Evolutionary conservation across 2,888 invertebrate species (phyloP), one percentile per base, ranked within the genome.

Genomic region (Iphiclides podalirius): DNA sequence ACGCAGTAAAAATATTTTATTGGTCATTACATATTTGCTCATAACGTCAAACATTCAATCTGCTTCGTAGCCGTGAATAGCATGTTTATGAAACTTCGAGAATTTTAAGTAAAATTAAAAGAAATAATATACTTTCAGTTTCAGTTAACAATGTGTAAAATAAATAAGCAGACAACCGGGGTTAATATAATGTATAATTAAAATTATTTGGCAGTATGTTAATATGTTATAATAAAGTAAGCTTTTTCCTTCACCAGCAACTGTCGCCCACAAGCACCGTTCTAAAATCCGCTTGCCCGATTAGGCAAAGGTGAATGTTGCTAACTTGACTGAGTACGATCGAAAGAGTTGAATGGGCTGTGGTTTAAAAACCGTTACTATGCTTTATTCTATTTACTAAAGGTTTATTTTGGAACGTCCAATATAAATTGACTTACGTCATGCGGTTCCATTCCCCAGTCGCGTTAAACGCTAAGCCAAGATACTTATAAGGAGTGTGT

Each of bases 261-360:
- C 59, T 66, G 67, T 78, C 80, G 85, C 86, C 86, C 82, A 86
- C 87, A 66, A 65, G 61, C 58, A 70, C 77, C 79, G 73, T 79
- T 86, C 82, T 85, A 82, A 87, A 86, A 86, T 86, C 85, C 83
- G 84, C 79, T 79, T 85, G 78, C 87, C 87, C 69, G 76, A 82
- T 85, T 80, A 83, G 87, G 87, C 72, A 86, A 83, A 86, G 86
- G 87, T 86, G 87, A 88, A 88, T 86, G 87, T 86, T 84, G 85
- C 77, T 79, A 79, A 79, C 67, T 57, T 66, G 64, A 63, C 68
- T 55, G 49, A 57, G 60, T 61, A 55, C 54, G 64, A 61, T 57
- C 56, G 66, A 65, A 53, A 56, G 54, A 51, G 49, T 45, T 52
- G 52, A 58, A 52, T 43, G 41, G 33, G 23, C 35, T 15, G 11